Percentiles rank a stretch among this genome's conserved stretches.
These are phyloP conservation scores for Pipistrellus nathusii DNA, from an alignment of 2,797 vertebrate species.

Conservation along the genomic window DNA sequence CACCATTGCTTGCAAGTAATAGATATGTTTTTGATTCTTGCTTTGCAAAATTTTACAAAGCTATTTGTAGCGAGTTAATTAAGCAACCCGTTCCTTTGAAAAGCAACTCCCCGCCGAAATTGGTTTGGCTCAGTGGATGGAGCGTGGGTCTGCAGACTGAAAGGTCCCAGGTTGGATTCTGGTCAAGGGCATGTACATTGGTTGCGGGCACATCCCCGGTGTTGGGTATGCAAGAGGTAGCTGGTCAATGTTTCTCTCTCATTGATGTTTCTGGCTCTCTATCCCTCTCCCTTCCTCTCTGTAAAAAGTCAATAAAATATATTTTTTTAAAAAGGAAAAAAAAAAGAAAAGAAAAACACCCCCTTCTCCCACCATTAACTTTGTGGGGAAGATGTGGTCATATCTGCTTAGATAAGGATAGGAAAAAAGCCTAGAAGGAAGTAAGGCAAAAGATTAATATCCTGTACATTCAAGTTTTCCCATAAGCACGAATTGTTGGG, in stretches of 20 bases:
- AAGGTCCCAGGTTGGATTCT: too few relatives aligned
- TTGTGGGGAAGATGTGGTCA: not conserved
- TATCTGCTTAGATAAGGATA: not conserved
- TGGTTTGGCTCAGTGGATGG: too few relatives aligned
- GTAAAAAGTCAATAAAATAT: too few relatives aligned
- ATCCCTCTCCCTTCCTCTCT: too few relatives aligned
- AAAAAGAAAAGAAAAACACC: not conserved
- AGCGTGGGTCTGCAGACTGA: too few relatives aligned
- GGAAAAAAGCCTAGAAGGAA: constrained; percentile 27
- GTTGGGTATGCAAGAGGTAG: too few relatives aligned
- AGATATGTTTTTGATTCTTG: not conserved
- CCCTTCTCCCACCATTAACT: not conserved
- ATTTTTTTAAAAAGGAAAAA: too few relatives aligned
- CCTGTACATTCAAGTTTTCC: not conserved
- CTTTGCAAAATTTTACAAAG: not conserved
- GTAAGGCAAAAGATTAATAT: not conserved
- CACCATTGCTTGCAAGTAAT: not conserved
- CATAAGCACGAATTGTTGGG: not conserved
- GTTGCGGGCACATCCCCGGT: too few relatives aligned
- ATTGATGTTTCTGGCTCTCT: too few relatives aligned
- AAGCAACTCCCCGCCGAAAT: too few relatives aligned
- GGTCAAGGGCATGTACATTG: too few relatives aligned
- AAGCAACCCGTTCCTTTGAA: constrained; percentile 18
- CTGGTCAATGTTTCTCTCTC: too few relatives aligned
- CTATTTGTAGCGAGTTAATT: constrained; percentile 6